phyloP scores from a whole-genome alignment of 2,888 invertebrate species.

The Ectropis crepuscularia region DNA sequence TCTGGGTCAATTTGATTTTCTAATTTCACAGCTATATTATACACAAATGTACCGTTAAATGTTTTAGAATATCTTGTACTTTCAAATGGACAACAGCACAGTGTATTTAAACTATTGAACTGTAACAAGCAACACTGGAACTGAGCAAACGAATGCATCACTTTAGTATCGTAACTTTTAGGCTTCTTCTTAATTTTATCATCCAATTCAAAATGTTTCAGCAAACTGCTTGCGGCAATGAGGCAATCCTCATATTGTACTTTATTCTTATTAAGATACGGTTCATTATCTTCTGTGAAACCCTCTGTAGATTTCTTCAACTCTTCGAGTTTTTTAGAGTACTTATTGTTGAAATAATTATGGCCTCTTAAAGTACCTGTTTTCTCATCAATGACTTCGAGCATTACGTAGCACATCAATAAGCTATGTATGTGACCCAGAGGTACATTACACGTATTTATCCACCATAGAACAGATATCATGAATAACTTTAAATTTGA shows the following conservation, averaged over 20 bases:
- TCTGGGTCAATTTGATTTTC: slow-evolving; percentile 82
- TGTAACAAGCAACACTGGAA: slow-evolving; percentile 87
- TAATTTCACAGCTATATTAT: slow-evolving; percentile 88
- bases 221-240: slow-evolving; percentile 82
- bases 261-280: slow-evolving; percentile 75
- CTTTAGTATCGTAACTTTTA: slow-evolving; percentile 82
- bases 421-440: slow-evolving; percentile 83
- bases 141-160: slow-evolving; percentile 87
- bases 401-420: slow-evolving; percentile 82
- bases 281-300: slow-evolving; percentile 49
- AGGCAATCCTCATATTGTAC: slow-evolving; percentile 85
- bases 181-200: slow-evolving; percentile 79
- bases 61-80: slow-evolving; percentile 85
- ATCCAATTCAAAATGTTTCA: slow-evolving; percentile 85
- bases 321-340: slow-evolving; percentile 66
- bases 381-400: slow-evolving; percentile 84
- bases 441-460: slow-evolving; percentile 67
- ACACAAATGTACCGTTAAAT: slow-evolving; percentile 91
- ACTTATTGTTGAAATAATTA: slow-evolving; percentile 75
- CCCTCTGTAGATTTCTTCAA: slow-evolving; percentile 50
- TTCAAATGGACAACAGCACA: slow-evolving; percentile 86
- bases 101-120: slow-evolving; percentile 86
- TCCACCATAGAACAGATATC: slow-evolving; percentile 86
- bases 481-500: slow-evolving; percentile 85
- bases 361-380: slow-evolving; percentile 83